phyloP scores from a whole-genome alignment of 2,113 vertebrate species.

The Sminthopsis crassicaudata region DNA sequence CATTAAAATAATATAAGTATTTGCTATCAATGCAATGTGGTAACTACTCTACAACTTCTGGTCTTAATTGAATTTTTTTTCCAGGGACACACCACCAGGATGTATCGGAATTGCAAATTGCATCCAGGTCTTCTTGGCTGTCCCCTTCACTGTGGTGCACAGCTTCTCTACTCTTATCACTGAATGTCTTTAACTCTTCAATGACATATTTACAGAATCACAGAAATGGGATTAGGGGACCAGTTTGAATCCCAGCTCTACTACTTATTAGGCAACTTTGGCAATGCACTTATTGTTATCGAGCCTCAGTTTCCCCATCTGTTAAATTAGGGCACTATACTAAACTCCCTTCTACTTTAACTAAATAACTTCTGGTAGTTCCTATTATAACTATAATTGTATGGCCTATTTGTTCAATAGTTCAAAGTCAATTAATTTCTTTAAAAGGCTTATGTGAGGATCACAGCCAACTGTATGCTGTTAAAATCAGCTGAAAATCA shows the following conservation, averaged over 20 bases:
- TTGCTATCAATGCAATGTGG: neutral
- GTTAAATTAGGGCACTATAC: neutral
- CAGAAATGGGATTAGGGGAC: neutral
- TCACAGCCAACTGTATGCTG: neutral
- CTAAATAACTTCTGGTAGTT: neutral
- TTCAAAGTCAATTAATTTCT: constrained; percentile 22
- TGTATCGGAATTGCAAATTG: too few species aligned
- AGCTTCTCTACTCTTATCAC: too few species aligned
- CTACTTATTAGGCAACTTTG: neutral
- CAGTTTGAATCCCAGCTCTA: neutral
- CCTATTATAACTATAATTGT: neutral
- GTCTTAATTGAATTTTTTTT: too few species aligned
- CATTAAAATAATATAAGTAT: neutral
- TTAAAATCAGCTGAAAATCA: neutral
- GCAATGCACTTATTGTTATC: neutral
- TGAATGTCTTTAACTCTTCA: too few species aligned
- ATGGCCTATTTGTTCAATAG: neutral
- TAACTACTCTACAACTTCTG: too few species aligned
- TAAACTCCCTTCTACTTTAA: neutral
- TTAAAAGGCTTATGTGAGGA: neutral
- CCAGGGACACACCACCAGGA: too few species aligned
- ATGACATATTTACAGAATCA: too few species aligned
- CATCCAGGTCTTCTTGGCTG: too few species aligned
- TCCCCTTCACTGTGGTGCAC: too few species aligned
- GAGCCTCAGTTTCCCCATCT: neutral